These are phyloP conservation scores for Erythrocercus mccallii DNA, from an alignment of 2,113 vertebrate species.

Conservation along the genomic window DNA sequence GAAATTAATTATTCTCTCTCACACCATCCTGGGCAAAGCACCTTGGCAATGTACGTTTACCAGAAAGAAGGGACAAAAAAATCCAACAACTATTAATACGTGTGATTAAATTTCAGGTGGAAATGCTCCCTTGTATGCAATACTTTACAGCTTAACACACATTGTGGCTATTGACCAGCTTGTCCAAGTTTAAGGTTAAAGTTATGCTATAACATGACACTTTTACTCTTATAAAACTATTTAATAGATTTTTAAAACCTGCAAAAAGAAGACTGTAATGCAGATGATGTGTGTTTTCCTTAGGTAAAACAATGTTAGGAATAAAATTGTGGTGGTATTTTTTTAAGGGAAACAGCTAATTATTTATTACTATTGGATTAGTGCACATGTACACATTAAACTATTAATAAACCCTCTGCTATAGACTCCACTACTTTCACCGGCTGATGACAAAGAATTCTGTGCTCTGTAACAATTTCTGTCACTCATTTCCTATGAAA, in stretches of 20 bases:
- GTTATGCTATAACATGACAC: background rate
- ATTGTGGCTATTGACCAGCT: background rate
- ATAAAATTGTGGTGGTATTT: background rate
- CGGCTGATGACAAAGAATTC: background rate
- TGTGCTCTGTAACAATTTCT: background rate
- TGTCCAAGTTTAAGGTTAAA: background rate
- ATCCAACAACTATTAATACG: slow-evolving; percentile 13
- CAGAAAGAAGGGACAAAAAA: background rate
- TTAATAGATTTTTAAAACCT: background rate
- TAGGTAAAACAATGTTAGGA: background rate
- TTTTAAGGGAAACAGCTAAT: background rate
- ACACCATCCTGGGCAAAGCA: background rate
- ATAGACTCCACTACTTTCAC: background rate
- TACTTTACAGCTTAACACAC: background rate
- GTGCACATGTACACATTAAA: background rate
- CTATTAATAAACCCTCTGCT: background rate
- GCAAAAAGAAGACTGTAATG: background rate
- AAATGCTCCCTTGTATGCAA: slow-evolving; percentile 20
- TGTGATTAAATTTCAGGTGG: slow-evolving; percentile 52
- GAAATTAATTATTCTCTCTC: slow-evolving; percentile 19
- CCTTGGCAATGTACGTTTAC: slow-evolving; percentile 2
- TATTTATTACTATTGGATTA: background rate
- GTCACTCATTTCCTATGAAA: background rate
- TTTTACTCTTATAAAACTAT: background rate
- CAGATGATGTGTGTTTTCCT: background rate